Evolutionary conservation across 2,797 vertebrate genomes (phyloP).

Genomic region (Ptychobarbus kaznakovi): DNA sequence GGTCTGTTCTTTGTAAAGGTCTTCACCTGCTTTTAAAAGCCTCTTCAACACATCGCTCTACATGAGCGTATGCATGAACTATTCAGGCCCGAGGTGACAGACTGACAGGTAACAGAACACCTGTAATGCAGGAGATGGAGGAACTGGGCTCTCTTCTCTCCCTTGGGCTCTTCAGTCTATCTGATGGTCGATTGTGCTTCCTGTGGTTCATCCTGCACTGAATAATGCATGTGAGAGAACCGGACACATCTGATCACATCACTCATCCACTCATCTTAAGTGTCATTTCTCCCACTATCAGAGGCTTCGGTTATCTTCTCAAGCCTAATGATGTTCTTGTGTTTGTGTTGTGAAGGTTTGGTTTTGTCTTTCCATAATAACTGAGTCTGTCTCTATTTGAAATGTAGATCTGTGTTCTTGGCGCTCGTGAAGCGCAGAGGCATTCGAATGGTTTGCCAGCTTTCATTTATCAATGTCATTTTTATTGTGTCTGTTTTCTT

Average conservation of each 20-base stretch:
- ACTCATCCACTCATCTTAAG: not conserved
- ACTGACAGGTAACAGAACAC: constrained; percentile 51
- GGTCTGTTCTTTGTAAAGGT: constrained; percentile 10
- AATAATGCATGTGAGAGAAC: constrained; percentile 76
- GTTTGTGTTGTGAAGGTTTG: not conserved
- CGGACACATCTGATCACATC: constrained; percentile 46
- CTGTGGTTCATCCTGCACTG: constrained; percentile 63
- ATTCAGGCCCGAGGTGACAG: constrained; percentile 38
- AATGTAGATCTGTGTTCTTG: not conserved
- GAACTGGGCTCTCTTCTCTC: constrained; percentile 41
- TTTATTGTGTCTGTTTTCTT: constrained; percentile 29
- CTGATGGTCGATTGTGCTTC: constrained; percentile 58
- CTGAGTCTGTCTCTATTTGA: not conserved
- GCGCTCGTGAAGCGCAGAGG: not conserved
- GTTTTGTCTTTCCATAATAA: not conserved
- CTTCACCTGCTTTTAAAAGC: constrained; percentile 2
- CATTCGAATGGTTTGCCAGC: not conserved
- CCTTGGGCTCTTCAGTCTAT: constrained; percentile 49
- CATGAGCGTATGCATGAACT: constrained; percentile 5
- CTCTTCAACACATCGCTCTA: not conserved
- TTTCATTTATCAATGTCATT: constrained; percentile 9
- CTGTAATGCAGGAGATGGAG: constrained; percentile 17
- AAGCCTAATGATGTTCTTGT: not conserved
- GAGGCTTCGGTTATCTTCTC: not conserved
- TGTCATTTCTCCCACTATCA: not conserved